A percentile compares a stretch with the other conserved stretches of the same genome.
Conservation (phyloP, 2,888 invertebrate genomes). For the Protodeltote pygarga region DNA sequence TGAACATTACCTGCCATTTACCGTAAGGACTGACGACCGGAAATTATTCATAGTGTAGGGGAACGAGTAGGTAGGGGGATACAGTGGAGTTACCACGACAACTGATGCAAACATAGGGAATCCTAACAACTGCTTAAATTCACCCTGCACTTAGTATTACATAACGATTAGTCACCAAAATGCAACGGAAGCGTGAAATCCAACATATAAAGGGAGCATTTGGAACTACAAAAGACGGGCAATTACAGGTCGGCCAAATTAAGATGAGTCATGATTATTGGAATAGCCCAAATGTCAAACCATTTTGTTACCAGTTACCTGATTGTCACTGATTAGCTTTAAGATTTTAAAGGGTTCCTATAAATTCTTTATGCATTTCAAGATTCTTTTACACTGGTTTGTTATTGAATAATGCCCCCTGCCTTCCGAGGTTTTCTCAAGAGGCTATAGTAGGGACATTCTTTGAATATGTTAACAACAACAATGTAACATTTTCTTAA, state of each 20-base stretch:
- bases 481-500: too few species aligned
- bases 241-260: conserved; percentile 6
- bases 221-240: conserved; percentile 11
- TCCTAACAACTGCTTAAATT: conserved; percentile 52
- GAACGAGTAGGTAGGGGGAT: conserved; percentile 56
- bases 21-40: conserved; percentile 67
- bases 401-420: too few species aligned
- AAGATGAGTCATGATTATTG: conserved; percentile 16
- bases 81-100: conserved; percentile 74
- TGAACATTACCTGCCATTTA: conserved; percentile 40
- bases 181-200: conserved; percentile 25
- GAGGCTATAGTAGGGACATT: too few species aligned
- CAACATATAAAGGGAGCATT: conserved; percentile 23
- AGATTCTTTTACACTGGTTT: too few species aligned
- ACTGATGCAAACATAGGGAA: conserved; percentile 79
- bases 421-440: too few species aligned
- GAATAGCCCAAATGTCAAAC: conserved; percentile 5
- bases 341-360: too few species aligned
- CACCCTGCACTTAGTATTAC: conserved; percentile 31
- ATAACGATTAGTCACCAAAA: conserved; percentile 51
- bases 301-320: too few species aligned
- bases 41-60: conserved; percentile 71
- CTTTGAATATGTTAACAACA: too few species aligned
- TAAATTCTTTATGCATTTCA: too few species aligned
- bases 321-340: too few species aligned